Evolutionary conservation across 2,888 invertebrate species (phyloP).

Genomic region (Limnephilus marmoratus): DNA sequence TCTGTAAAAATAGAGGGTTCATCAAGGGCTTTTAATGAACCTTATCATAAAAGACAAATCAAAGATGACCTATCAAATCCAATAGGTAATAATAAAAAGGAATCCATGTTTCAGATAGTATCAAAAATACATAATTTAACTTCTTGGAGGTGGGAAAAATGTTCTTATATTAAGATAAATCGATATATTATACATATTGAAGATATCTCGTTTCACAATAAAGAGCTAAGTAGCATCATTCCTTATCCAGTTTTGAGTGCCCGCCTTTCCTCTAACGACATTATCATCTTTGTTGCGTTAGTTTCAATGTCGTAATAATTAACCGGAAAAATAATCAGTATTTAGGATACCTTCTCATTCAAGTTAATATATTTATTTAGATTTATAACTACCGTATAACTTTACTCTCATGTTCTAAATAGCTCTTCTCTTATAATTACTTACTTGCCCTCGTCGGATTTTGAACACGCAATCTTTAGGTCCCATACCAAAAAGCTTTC

Average conservation of each 20-base stretch:
- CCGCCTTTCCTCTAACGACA: neutral
- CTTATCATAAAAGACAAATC: neutral
- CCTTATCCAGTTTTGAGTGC: neutral
- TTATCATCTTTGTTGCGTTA: neutral
- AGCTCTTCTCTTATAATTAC: neutral
- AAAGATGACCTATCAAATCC: neutral
- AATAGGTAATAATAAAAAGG: neutral
- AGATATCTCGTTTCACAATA: neutral
- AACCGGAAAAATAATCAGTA: neutral
- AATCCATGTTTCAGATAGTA: neutral
- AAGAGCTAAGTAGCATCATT: neutral
- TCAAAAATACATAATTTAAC: neutral
- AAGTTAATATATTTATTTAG: too few relatives aligned
- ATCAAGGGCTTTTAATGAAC: neutral
- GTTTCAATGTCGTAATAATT: neutral
- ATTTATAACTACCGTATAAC: neutral
- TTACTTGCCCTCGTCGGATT: neutral
- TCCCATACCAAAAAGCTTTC: neutral
- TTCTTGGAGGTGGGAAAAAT: neutral
- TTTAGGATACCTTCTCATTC: neutral
- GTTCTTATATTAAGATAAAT: neutral
- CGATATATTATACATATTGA: neutral
- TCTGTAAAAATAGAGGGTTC: neutral
- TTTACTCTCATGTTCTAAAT: neutral
- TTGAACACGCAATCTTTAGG: neutral